Base-by-base conservation (phyloP, 2,797 vertebrate species). In the Chiroxiphia lanceolata region DNA sequence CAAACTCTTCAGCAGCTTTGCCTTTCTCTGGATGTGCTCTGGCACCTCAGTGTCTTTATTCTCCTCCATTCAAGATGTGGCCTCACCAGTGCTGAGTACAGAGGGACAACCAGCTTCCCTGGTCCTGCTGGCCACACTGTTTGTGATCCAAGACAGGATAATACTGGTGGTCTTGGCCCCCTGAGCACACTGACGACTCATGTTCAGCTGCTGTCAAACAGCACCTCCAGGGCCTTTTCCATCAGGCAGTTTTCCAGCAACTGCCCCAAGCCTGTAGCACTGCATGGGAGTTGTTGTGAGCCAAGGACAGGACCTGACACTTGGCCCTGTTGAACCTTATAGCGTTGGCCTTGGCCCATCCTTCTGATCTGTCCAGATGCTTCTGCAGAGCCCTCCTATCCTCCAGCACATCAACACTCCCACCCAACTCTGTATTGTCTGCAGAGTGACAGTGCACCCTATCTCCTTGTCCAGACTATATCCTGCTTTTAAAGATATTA, bases 161-260 rank as follows among this genome's bases (percentile, higher is more conserved):
- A 10, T 8, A 0, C 0, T 34, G n/a, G 3, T 10, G 7, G 7
- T 12, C 20, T 60, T 59, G 57, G 54, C 31, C 6, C 2, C 8
- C 15, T 71, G 47, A 25, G 15, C 33, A 50, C 12, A 26, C 26
- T 14, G 3, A 11, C 68, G 31, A 29, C 27, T 87, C 9, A 1
- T 25, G 13, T 42, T 77, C 54, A 68, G 11, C n/a, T 12, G 11
- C 1, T 63, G n/a, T 3, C 33, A 9, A 5, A 9, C 44, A 78
- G 16, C 22, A 11, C 16, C 5, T 19, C n/a, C 23, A 45, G n/a
- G n/a, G 33, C 10, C 22, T 87, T 57, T 26, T 23, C 22, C 10
- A 6, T 38, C 10, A 9, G 48, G 3, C 48, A 45, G 25, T 38
- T 83, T 68, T 57, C 25, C 48, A 79, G 25, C 42, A 14, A 2